Evolutionary conservation across 2,888 invertebrate species (phyloP), one percentile per base, ranked within the genome.

Genomic region (Drosophila setosimentum): DNA sequence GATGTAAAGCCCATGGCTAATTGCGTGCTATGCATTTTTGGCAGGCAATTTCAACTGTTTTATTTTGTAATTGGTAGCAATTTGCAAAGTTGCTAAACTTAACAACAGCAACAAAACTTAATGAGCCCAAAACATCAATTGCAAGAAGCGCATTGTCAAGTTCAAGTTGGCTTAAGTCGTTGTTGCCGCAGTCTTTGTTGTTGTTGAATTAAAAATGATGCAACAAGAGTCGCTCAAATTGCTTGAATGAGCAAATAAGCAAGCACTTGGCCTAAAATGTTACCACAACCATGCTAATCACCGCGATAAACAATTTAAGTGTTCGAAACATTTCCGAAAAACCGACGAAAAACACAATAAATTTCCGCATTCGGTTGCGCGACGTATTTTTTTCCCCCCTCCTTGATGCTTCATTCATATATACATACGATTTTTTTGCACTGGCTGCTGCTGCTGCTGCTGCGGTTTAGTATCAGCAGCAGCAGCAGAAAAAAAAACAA

Each of bases 281-380:
- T 89, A 72, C 78, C 85, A 72, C 86, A 82, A 76, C 58, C 77
- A 80, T 76, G 86, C 87, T 88, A 89, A 88, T 89, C 90, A 84
- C 86, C 68, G 71, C 83, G 74, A 88, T 86, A 88, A 89, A 88
- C 86, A 86, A 88, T 86, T 87, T 89, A 73, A 82, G 82, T 71
- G 83, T 77, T 80, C 63, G 72, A 79, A 84, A 89, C 78, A 88
- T 87, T 87, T 87, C 86, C 88, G 82, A 85, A 87, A 77, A 71
- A 24, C 40, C 70, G 64, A 55, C 69, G 76, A 54, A 78, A 82
- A 76, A 73, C 79, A 76, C 86, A 81, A 87, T 87, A 90, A 86
- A 88, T 88, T 88, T 88, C 87, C 87, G 87, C 90, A 89, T 88
- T 84, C 73, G 71, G 73, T 85, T 73, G 71, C 77, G 76, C 68